Percentiles rank a stretch among this genome's conserved stretches.
These are phyloP conservation scores for Eupithecia inturbata DNA, from an alignment of 2,888 invertebrate species.

Conservation along the genomic window DNA sequence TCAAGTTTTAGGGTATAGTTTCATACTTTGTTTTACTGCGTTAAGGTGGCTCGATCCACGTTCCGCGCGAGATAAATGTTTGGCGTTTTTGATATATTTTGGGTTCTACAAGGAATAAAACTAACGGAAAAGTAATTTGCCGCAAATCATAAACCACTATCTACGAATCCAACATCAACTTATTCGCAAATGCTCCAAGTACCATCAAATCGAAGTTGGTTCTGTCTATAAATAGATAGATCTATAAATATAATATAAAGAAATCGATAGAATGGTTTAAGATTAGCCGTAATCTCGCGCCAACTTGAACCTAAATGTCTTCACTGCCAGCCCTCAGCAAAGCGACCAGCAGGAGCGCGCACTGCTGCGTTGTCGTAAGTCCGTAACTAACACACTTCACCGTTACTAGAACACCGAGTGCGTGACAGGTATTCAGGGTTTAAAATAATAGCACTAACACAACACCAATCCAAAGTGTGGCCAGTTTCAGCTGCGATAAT, in stretches of 20 bases:
- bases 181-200: background rate
- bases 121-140: background rate
- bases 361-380: background rate
- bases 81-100: background rate
- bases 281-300: background rate
- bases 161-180: background rate
- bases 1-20: constrained; percentile 66
- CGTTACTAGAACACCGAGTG: background rate
- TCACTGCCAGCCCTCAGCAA: constrained; percentile 2
- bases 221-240: background rate
- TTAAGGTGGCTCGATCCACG: background rate
- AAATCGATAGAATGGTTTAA: too few relatives aligned
- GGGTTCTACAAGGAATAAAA: background rate
- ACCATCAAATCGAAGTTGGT: background rate
- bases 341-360: background rate
- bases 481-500: background rate
- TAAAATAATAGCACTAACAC: background rate
- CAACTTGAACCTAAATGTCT: background rate
- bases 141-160: background rate
- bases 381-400: background rate
- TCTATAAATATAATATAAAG: too few relatives aligned
- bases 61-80: background rate
- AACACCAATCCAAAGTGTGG: background rate
- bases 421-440: background rate
- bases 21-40: background rate